Conservation (phyloP, 2,888 invertebrate genomes). For the Papilio gigon region DNA sequence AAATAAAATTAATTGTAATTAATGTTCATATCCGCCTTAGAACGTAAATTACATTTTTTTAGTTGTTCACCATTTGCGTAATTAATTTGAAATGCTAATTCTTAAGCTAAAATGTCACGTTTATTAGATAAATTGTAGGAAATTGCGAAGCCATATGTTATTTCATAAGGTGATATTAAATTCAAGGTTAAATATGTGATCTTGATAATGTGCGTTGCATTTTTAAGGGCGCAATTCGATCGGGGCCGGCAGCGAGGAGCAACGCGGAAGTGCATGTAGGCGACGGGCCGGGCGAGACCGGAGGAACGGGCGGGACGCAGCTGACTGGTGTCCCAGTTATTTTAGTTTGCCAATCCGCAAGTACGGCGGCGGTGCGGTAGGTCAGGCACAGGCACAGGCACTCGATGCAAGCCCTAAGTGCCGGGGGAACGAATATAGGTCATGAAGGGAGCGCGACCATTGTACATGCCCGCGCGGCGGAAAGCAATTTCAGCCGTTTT, state of each 20-base stretch:
- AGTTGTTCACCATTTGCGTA: background rate
- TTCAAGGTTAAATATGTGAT: slow-evolving; percentile 10
- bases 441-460: slow-evolving; percentile 63
- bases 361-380: slow-evolving; percentile 68
- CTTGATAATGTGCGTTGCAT: slow-evolving; percentile 14
- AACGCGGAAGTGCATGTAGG: slow-evolving; percentile 61
- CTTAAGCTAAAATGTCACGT: background rate
- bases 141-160: background rate
- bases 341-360: slow-evolving; percentile 67
- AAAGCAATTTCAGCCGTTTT: slow-evolving; percentile 57
- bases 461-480: slow-evolving; percentile 58
- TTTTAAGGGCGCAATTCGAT: slow-evolving; percentile 27
- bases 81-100: background rate
- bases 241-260: slow-evolving; percentile 44
- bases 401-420: slow-evolving; percentile 75
- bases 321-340: slow-evolving; percentile 70
- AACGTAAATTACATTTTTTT: background rate
- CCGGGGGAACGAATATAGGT: slow-evolving; percentile 76
- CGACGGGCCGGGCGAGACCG: slow-evolving; percentile 45
- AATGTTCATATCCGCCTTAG: background rate
- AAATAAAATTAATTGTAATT: background rate
- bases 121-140: slow-evolving; percentile 11
- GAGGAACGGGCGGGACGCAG: slow-evolving; percentile 60
- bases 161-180: slow-evolving; percentile 1
- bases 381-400: slow-evolving; percentile 73